Base-by-base conservation (phyloP, 2,888 invertebrate species). In the Heliconius cydno region DNA sequence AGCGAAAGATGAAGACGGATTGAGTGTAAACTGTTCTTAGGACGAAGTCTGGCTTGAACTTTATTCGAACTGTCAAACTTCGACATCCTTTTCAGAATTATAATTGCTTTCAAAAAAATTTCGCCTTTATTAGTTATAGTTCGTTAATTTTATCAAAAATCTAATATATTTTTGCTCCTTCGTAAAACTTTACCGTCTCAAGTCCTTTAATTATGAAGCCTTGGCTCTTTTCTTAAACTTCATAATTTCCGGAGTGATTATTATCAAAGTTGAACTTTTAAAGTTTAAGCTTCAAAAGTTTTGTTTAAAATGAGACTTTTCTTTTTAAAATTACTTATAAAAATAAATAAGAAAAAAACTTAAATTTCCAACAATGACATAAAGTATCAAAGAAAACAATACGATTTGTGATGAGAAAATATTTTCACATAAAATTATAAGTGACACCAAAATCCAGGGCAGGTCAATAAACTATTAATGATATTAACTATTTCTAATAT, bases 31-130 rank as follows among this genome's bases (percentile, higher is more conserved):
- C 78, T 80, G 60, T 77, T 68, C 38, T 6, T n/a, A 75, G 13
- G 65, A 38, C 63, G 22, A 79, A 79, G 65, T 79, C 63, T 25
- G 57, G 28, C 30, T 52, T 22, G 22, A 72, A 79, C 66, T 80
- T 79, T 75, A 60, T 76, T 80, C 57, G n/a, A 75, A 75, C 79
- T 79, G 74, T 65, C 76, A 70, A 76, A 79, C 57, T 80, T 82
- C 15, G 52, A 72, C 71, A 34, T 30, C 52, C 71, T 57, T 72
- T 65, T 60, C 34, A 30, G 72, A 72, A 76, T 79, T 79, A 63
- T 79, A 79, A 80, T 80, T 79, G 80, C 76, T 80, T 65, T 22
- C 12, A 72, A 68, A 57, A 77, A 30, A 41, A 25, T 78, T 77
- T 76, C 68, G 19, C 63, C 25, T 63, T 46, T 76, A 68, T 76